Evolutionary conservation across 2,797 vertebrate genomes (phyloP), one percentile per base, ranked within the genome.

Genomic region (Garrulus glandarius): DNA sequence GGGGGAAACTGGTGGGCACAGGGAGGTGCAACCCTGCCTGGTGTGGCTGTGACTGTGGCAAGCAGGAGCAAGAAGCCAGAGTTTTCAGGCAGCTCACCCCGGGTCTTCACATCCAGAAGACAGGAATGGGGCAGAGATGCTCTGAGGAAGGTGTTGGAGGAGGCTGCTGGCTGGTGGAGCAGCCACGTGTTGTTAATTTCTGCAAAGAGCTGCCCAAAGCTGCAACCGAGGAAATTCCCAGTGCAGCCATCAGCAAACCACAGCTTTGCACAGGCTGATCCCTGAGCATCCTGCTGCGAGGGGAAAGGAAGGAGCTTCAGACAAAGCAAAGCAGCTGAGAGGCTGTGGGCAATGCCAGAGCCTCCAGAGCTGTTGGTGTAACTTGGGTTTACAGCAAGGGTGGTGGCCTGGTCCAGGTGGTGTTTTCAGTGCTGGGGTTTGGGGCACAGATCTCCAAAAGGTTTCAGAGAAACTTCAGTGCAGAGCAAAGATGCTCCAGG

Each of bases 121-220:
- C 5, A 30, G 22, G 39, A 4, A 3, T 26, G 24, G 8, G 53
- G 27, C 6, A 61, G 30, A 29, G 34, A 41, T 53, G 71, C 37
- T 70, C 21, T 0, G 3, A 53, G 81, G 59, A 23, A 47, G 52
- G 37, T 4, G 0, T 1, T 27, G 61, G 41, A 32, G 56, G 49
- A 34, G 47, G 56, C 84, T 49, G 50, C 52, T 30, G 1, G 6
- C 60, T 84, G 92, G 11, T 30, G 52, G 44, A 94, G 76, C 79
- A 91, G 69, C 55, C 67, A 14, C 6, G 11, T 2, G 10, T 6
- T 65, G 43, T 24, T 32, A 32, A 70, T 61, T 93, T 80, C 83
- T 74, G 69, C 6, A 9, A 71, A 91, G 74, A 68, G 67, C 70
- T 88, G 90, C 84, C 90, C 93, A 74, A 77, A 94, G 71, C 53